phyloP scores from a whole-genome alignment of 2,113 vertebrate genomes.

The Lethenteron camtschaticum region DNA sequence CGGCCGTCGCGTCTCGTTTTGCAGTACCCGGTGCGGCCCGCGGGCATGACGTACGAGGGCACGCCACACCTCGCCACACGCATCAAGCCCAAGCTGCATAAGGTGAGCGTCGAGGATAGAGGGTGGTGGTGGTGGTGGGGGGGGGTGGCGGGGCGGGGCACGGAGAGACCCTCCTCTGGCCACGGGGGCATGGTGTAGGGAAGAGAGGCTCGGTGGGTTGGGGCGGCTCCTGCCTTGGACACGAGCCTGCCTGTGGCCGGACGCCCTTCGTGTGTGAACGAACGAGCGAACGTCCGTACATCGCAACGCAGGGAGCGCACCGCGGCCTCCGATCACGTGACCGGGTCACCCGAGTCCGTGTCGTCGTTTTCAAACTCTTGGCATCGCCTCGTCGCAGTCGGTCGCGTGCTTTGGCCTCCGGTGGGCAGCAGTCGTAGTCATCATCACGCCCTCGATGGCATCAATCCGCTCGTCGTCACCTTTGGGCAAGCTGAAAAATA shows the following conservation, averaged over 20 bases:
- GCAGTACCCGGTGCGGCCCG: constrained; percentile 76
- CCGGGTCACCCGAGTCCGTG: not conserved
- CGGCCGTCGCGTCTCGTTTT: not conserved
- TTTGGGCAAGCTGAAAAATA: too few relatives aligned
- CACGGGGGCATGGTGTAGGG: too few relatives aligned
- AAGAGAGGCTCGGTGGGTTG: too few relatives aligned
- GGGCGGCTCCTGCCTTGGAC: too few relatives aligned
- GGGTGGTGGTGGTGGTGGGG: not conserved
- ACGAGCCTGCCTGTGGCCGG: too few relatives aligned
- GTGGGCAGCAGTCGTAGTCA: too few relatives aligned
- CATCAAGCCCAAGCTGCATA: constrained; percentile 94
- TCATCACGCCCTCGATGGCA: too few relatives aligned
- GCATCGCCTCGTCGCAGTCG: too few relatives aligned
- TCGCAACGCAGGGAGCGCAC: not conserved
- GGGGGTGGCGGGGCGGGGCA: not conserved
- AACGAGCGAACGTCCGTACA: not conserved
- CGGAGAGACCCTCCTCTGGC: not conserved
- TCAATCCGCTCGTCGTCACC: too few relatives aligned
- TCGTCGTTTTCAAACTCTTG: too few relatives aligned
- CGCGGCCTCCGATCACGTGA: not conserved
- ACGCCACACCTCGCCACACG: constrained; percentile 55
- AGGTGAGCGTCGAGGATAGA: constrained; percentile 23
- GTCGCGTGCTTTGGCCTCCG: too few relatives aligned
- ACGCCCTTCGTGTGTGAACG: too few relatives aligned
- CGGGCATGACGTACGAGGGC: constrained; percentile 64